Percentiles rank a stretch among this genome's conserved stretches.
These are phyloP conservation scores for Ceratoteleas bidentatus DNA, from an alignment of 1,140 invertebrate genomes.

Conservation along the genomic window DNA sequence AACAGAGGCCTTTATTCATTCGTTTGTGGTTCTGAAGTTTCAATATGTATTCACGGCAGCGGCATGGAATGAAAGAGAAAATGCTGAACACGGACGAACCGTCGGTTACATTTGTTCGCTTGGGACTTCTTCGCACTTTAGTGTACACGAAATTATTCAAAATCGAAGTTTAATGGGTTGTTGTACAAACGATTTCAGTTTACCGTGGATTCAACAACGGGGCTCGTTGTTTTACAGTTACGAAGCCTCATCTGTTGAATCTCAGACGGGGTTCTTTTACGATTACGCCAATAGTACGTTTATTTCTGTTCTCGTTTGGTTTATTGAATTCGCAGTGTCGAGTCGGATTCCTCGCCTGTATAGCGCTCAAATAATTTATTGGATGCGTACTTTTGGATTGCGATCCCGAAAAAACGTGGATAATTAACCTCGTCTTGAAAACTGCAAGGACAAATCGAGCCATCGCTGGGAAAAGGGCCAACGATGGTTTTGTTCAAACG, in stretches of 20 bases:
- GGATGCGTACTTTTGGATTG: constrained; percentile 31
- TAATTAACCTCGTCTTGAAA: constrained; percentile 18
- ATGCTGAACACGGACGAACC: neutral
- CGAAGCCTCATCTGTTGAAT: constrained; percentile 30
- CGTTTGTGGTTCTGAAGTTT: constrained; percentile 38
- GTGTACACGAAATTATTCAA: constrained; percentile 16
- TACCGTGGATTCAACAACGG: constrained; percentile 37
- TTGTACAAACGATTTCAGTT: constrained; percentile 1
- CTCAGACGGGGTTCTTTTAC: neutral
- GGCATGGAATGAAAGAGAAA: constrained; percentile 25
- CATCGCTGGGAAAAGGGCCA: constrained; percentile 24
- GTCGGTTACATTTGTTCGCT: constrained; percentile 6
- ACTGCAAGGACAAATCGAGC: neutral
- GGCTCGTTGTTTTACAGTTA: constrained; percentile 32
- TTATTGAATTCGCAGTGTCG: constrained; percentile 18
- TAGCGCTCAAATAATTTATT: constrained; percentile 33
- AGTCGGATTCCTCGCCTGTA: constrained; percentile 37
- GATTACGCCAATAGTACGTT: neutral
- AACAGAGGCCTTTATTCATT: constrained; percentile 54
- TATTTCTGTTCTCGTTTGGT: constrained; percentile 4
- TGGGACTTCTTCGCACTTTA: constrained; percentile 24
- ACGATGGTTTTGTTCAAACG: constrained; percentile 40
- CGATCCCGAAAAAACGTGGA: constrained; percentile 11
- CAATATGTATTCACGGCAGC: constrained; percentile 22
- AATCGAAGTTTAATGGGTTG: constrained; percentile 8